Evolutionary conservation across 2,888 invertebrate genomes (phyloP), one percentile per base, ranked within the genome.

Genomic region (Malthinus seriepunctatus): DNA sequence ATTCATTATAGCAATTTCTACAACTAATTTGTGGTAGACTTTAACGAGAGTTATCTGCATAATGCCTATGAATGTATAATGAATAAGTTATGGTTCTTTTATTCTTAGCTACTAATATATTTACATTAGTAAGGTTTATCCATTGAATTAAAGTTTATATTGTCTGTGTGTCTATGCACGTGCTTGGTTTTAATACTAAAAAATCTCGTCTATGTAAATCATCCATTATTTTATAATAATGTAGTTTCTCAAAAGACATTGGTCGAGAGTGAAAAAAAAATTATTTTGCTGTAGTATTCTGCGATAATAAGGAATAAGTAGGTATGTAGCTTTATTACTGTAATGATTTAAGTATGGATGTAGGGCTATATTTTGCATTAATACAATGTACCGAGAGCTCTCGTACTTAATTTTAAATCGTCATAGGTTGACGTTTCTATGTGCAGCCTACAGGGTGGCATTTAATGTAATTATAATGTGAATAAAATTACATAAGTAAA

Each of bases 371-470:
- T 58, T 58, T 58, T 58, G 49, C 52, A 47, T 58, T 58, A 52
- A 58, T 58, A 58, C 57, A 58, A 58, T 58, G 57, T 42, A 44
- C 32, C 52, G 48, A 47, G 39, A 54, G 59, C 50, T 59, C 50
- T 38, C 50, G 59, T 23, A 23, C 23, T 54, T 59, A 59, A 54
- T 59, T 56, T 54, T 54, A 54, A 59, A 46, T 44, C 45, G 10
- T 48, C 37, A 48, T 38, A 53, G 42, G 58, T 53, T 49, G 59
- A 54, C 59, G 12, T 53, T 59, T 54, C 44, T 54, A 31, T 54
- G 53, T 45, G 23, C 45, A 54, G 54, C 54, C 59, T 59, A 59
- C 59, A 59, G 59, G 54, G 59, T 59, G 54, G 59, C 15, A 54
- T 59, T 59, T 49, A 37, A 11, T 32, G 52, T 54, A 54, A 59